Percentiles rank a stretch among this genome's conserved stretches.
Evolutionary conservation across 1,140 invertebrate genomes (phyloP).

Genomic region (Colletes gigas): DNA sequence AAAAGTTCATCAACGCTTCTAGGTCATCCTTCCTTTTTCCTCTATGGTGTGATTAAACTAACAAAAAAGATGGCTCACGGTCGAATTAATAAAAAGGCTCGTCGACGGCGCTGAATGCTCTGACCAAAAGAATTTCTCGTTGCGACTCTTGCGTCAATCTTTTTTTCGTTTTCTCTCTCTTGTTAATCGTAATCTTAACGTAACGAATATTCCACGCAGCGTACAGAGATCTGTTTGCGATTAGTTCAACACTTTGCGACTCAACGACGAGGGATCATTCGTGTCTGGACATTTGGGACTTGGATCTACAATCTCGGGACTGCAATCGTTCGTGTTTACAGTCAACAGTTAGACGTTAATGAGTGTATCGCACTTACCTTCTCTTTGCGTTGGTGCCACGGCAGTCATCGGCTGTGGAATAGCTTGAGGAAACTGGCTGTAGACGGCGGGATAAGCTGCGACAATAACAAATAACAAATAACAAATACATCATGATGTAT

Average conservation of each 20-base stretch:
- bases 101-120: neutral
- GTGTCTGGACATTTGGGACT: conserved; percentile 59
- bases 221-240: neutral
- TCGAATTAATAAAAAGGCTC: conserved; percentile 18
- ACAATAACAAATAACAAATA: conserved; percentile 83
- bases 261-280: conserved; percentile 56
- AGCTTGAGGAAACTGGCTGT: conserved; percentile 97
- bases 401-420: conserved; percentile 95
- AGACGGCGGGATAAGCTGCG: conserved; percentile 96
- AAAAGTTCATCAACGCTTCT: conserved; percentile 30
- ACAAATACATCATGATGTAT: conserved; percentile 72
- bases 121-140: neutral
- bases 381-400: conserved; percentile 94
- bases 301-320: conserved; percentile 58
- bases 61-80: neutral
- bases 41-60: conserved; percentile 2
- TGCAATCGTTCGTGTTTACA: conserved; percentile 65
- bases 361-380: conserved; percentile 89
- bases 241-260: conserved; percentile 19
- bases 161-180: neutral
- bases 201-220: conserved; percentile 22
- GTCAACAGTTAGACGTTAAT: conserved; percentile 69
- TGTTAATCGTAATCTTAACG: neutral
- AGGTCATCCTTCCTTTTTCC: conserved; percentile 21
- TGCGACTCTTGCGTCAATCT: neutral